Conservation (phyloP, 2,113 vertebrate genomes). For the Fregetta grallaria region DNA sequence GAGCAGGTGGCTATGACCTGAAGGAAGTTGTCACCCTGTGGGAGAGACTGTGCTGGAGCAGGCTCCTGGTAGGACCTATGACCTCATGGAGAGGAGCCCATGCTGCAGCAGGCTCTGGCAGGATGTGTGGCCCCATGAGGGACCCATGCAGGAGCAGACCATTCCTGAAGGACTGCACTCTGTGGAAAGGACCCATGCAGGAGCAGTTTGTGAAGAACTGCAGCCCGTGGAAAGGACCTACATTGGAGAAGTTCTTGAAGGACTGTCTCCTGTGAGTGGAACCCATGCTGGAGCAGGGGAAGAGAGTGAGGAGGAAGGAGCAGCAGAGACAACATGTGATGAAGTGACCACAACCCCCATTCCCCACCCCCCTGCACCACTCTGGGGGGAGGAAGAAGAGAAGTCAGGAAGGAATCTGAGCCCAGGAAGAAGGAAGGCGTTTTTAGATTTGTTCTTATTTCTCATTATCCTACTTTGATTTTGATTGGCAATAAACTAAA, state of each 20-base stretch:
- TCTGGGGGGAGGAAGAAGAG: not conserved
- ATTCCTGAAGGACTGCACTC: not conserved
- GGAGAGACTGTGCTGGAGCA: not conserved
- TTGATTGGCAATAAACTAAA: not conserved
- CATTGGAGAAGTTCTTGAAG: not conserved
- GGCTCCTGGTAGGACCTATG: not conserved
- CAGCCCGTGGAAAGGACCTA: no score
- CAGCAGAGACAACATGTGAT: not conserved
- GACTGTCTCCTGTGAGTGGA: not conserved
- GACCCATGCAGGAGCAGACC: not conserved
- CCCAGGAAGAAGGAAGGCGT: not conserved
- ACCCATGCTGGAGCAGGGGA: not conserved
- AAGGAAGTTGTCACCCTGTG: not conserved
- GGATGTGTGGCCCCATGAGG: not conserved
- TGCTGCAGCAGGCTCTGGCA: not conserved
- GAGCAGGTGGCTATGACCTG: not conserved
- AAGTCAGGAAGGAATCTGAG: not conserved
- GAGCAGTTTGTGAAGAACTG: not conserved
- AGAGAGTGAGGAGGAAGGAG: not conserved
- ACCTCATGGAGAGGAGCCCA: not conserved
- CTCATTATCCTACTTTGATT: not conserved
- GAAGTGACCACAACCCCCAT: not conserved
- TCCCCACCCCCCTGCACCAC: accelerated
- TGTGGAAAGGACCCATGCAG: not conserved
- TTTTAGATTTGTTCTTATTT: not conserved